Base-by-base conservation (phyloP, 2,797 vertebrate species). In the Dermochelys coriacea region DNA sequence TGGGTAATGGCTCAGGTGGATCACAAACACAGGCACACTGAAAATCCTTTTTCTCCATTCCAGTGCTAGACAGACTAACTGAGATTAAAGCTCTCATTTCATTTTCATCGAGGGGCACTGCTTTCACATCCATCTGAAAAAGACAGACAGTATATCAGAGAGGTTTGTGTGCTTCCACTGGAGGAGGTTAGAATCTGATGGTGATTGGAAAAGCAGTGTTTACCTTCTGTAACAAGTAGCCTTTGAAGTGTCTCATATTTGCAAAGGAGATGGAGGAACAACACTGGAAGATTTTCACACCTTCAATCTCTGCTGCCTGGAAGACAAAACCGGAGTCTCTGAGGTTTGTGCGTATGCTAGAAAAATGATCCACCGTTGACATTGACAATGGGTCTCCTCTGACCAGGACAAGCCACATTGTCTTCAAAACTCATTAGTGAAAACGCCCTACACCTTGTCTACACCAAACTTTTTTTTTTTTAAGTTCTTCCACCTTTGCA, bases 221-320 rank as follows among this genome's bases (percentile, higher is more conserved):
- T 71, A 98, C 97, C 97, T 98, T 96, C 4, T 54, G 59, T 21
- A 98, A 80, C 91, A 98, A 89, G 80, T 77, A 94, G 31, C 8
- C 47, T 85, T 97, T 98, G n/a, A 98, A 97, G 12, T 55, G 49
- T 82, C 96, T 61, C 81, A 98, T 89, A 1, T 98, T 98, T n/a
- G 97, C 86, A 2, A 97, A 97, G 2, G 97, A 98, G 51, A 98
- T 96, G 59, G 97, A 96, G 29, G 92, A 97, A 77, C 96, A 97
- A 87, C 97, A 98, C 86, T 98, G 98, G 88, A 98, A 96, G 91
- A 98, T 97, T 78, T 97, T 97, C 84, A 98, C 91, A 14, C 98
- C 97, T 12, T 97, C 97, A 51, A 96, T 91, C 79, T 78, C 86
- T 2, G 10, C 8, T 19, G 90, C 90, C 98, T 98, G 87, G 47